phyloP scores from a whole-genome alignment of 2,888 invertebrate genomes.

The Lamellibrachia columna region DNA sequence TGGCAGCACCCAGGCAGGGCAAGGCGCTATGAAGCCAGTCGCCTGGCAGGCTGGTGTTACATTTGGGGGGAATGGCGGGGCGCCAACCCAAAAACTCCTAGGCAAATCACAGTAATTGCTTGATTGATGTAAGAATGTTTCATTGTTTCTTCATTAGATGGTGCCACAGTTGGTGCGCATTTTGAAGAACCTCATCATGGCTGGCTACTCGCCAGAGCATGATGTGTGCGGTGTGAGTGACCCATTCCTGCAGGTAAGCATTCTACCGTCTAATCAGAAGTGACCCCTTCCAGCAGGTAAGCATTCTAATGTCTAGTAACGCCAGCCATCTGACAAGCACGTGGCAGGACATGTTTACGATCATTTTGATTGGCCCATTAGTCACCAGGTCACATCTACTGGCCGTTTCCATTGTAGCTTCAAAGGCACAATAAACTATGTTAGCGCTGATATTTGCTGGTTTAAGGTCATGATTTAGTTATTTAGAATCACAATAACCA shows the following conservation, averaged over 20 bases:
- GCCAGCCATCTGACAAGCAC: too few species aligned
- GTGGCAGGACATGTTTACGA: too few species aligned
- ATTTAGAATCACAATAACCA: too few species aligned
- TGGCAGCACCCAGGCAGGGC: too few species aligned
- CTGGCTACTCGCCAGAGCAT: constrained; percentile 99
- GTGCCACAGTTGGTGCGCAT: constrained; percentile 98
- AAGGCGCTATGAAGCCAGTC: too few species aligned
- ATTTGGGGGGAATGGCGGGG: background rate
- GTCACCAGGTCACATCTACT: too few species aligned
- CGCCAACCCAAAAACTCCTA: too few species aligned
- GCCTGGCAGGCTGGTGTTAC: background rate
- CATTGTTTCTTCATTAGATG: constrained; percentile 75
- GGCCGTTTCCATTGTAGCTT: too few species aligned
- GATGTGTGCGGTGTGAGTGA: constrained; percentile 99
- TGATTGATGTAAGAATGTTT: background rate
- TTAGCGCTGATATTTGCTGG: too few species aligned
- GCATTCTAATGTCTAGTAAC: background rate
- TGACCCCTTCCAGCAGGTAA: background rate
- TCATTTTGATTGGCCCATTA: too few species aligned
- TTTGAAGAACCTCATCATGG: constrained; percentile 96
- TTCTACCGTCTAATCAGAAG: background rate
- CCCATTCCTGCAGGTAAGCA: constrained; percentile 93
- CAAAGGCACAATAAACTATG: too few species aligned
- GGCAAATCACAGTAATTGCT: background rate
- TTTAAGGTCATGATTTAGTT: too few species aligned